phyloP scores from a whole-genome alignment of 2,888 invertebrate genomes.

The Agriotes lineatus region DNA sequence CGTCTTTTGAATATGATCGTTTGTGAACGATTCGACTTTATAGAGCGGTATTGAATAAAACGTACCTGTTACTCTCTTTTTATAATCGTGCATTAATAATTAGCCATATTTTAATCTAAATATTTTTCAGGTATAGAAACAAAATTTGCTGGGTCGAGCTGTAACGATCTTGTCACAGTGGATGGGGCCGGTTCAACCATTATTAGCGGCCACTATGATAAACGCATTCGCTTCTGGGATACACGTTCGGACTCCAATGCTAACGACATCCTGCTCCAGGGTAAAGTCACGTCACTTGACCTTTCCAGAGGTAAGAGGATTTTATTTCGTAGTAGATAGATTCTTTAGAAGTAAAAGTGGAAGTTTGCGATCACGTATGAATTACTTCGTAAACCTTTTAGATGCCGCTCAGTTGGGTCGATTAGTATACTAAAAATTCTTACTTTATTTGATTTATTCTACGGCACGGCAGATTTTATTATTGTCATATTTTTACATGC shows the following conservation, averaged over 20 bases:
- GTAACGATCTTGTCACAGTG: slow-evolving; percentile 94
- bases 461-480: too few relatives aligned
- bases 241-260: slow-evolving; percentile 87
- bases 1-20: too few relatives aligned
- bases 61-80: too few relatives aligned
- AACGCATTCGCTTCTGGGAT: slow-evolving; percentile 97
- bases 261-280: slow-evolving; percentile 90
- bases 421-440: too few relatives aligned
- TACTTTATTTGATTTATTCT: too few relatives aligned
- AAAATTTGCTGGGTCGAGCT: slow-evolving; percentile 96
- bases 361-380: background rate
- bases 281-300: slow-evolving; percentile 95
- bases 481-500: too few relatives aligned
- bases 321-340: background rate
- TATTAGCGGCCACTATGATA: slow-evolving; percentile 98
- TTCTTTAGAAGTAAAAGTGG: background rate
- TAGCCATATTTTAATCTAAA: background rate
- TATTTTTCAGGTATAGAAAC: slow-evolving; percentile 83
- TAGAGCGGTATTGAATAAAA: too few relatives aligned
- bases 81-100: background rate
- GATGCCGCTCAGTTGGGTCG: too few relatives aligned
- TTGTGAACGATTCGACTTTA: too few relatives aligned
- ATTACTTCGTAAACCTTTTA: too few relatives aligned
- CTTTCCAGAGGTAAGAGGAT: slow-evolving; percentile 86
- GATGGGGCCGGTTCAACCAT: slow-evolving; percentile 90